Conservation (phyloP, 1,140 invertebrate species). For the Palaemon carinicauda region DNA sequence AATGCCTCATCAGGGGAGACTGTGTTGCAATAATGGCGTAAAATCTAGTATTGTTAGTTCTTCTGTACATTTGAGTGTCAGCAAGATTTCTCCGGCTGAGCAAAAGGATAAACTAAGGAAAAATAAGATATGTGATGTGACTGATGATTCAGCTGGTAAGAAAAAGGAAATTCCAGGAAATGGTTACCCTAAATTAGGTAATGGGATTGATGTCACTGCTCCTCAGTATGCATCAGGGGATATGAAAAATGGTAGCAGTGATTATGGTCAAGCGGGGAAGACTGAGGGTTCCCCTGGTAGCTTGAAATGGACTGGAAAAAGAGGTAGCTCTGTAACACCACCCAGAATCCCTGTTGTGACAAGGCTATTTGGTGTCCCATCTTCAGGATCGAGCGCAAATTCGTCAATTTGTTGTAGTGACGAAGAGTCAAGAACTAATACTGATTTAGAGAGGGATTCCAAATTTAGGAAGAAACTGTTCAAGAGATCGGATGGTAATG, state of each 20-base stretch:
- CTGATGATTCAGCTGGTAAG: too few species aligned
- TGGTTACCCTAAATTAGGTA: too few species aligned
- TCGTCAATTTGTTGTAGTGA: constrained; percentile 19
- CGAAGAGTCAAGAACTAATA: not conserved
- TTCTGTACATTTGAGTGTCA: too few species aligned
- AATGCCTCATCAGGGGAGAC: too few species aligned
- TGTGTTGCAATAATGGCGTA: too few species aligned
- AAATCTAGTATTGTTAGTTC: too few species aligned
- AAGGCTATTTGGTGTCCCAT: constrained; percentile 27
- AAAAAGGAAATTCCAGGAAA: too few species aligned
- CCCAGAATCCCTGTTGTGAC: constrained; percentile 44
- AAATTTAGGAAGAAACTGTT: not conserved
- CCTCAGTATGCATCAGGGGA: too few species aligned
- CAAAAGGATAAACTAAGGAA: too few species aligned
- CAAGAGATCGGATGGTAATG: not conserved
- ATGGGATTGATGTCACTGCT: too few species aligned
- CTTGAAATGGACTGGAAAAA: not conserved
- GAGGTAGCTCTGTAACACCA: not conserved
- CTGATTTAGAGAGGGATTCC: not conserved
- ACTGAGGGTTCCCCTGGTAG: not conserved
- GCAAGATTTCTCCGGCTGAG: too few species aligned
- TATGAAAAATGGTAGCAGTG: not conserved
- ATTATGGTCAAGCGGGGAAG: not conserved
- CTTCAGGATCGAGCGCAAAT: constrained; percentile 17
- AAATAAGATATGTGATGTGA: too few species aligned